Percentiles rank a stretch among this genome's conserved stretches.
phyloP scores from a whole-genome alignment of 2,888 invertebrate genomes.

The Drosophila austrosaltans region DNA sequence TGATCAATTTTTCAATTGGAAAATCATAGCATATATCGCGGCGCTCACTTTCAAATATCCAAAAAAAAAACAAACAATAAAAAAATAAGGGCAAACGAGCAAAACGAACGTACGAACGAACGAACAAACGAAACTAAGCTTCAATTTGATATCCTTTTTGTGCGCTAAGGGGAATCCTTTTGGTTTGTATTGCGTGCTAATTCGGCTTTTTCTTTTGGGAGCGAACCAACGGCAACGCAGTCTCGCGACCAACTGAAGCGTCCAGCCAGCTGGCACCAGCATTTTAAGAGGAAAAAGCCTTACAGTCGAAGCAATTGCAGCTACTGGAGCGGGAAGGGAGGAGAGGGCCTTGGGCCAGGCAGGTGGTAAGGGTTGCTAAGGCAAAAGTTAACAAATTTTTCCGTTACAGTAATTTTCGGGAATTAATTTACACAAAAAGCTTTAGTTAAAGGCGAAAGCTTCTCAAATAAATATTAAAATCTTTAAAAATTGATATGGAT shows the following conservation, averaged over 20 bases:
- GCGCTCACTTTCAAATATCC: conserved; percentile 3
- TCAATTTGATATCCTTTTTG: neutral
- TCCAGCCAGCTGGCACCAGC: conserved; percentile 52
- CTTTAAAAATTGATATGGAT: no score
- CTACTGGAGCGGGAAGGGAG: no score
- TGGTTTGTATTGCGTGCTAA: neutral
- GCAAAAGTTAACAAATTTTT: neutral
- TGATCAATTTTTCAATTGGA: conserved; percentile 1
- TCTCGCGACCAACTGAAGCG: conserved; percentile 75
- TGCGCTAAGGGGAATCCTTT: neutral
- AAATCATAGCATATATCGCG: conserved; percentile 8
- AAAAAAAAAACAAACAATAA: neutral
- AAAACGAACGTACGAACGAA: neutral
- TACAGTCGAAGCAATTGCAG: conserved; percentile 6
- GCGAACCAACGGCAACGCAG: conserved; percentile 68
- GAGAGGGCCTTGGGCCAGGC: neutral
- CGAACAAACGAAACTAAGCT: neutral
- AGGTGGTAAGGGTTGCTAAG: neutral
- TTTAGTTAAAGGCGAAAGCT: neutral
- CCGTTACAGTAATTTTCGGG: neutral
- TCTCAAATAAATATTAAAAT: no score
- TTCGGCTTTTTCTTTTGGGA: neutral
- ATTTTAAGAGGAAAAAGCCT: conserved; percentile 59
- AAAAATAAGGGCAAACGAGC: neutral
- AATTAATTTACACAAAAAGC: conserved; percentile 35